phyloP scores from a whole-genome alignment of 1,140 invertebrate genomes.

The Octopus sinensis region DNA sequence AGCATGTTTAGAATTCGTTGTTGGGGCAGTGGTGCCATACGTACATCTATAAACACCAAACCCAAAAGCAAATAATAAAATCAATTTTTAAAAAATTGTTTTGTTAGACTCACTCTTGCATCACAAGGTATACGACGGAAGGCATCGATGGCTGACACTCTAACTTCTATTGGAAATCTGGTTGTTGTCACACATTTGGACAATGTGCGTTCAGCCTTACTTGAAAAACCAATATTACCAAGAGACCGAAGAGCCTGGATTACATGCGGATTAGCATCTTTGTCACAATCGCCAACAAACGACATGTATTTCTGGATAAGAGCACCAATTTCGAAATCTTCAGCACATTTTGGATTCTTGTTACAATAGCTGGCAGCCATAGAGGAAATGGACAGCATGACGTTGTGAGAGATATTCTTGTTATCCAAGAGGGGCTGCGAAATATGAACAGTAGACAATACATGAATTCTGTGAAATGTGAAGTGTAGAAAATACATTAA shows the following conservation, averaged over 20 bases:
- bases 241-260: constrained; percentile 79
- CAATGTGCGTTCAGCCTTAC: constrained; percentile 64
- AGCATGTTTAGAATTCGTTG: no score
- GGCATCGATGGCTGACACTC: constrained; percentile 77
- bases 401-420: constrained; percentile 60
- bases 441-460: no score
- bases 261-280: background rate
- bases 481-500: no score
- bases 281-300: background rate
- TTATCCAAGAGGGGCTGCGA: constrained; percentile 64
- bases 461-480: no score
- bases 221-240: constrained; percentile 79
- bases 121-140: constrained; percentile 70
- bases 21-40: no score
- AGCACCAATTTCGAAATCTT: constrained; percentile 58
- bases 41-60: no score
- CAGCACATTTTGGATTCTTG: constrained; percentile 48
- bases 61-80: no score
- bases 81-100: no score
- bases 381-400: constrained; percentile 58
- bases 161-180: constrained; percentile 67
- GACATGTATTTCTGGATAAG: constrained; percentile 48
- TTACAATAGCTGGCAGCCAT: constrained; percentile 60
- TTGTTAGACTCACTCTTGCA: constrained; percentile 59
- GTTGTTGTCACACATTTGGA: constrained; percentile 67